Evolutionary conservation across 2,113 vertebrate species (phyloP).

Genomic region (Pomatostomus ruficeps): DNA sequence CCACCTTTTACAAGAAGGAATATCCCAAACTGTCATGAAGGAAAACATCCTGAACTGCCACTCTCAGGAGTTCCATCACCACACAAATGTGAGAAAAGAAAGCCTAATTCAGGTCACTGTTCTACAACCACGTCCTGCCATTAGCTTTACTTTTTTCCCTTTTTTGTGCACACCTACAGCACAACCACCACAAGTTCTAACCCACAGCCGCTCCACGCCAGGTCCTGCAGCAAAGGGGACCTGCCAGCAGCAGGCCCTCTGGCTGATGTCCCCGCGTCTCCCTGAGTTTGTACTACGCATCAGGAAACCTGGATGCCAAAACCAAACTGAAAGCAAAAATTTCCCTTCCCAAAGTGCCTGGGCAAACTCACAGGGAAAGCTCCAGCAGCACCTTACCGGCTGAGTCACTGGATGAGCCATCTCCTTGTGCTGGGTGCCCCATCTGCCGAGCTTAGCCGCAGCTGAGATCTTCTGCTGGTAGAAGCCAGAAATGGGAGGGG

Average conservation of each 20-base stretch:
- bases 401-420: slow-evolving; percentile 46
- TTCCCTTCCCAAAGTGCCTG: neutral
- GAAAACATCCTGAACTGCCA: neutral
- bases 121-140: neutral
- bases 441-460: slow-evolving; percentile 21
- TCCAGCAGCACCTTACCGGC: slow-evolving; percentile 26
- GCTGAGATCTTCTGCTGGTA: slow-evolving; percentile 35
- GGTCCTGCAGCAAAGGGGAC: neutral
- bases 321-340: neutral
- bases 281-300: neutral
- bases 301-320: neutral
- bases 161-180: neutral
- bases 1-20: neutral
- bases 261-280: neutral
- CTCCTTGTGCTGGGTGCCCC: slow-evolving; percentile 41
- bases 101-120: neutral
- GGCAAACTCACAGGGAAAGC: neutral
- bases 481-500: neutral
- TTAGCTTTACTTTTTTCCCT: neutral
- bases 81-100: neutral
- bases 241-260: neutral
- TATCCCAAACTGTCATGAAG: neutral
- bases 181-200: neutral
- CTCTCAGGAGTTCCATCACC: neutral
- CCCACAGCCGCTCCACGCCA: accelerated